Conservation (phyloP, 2,113 vertebrate genomes). For the Laticauda colubrina region DNA sequence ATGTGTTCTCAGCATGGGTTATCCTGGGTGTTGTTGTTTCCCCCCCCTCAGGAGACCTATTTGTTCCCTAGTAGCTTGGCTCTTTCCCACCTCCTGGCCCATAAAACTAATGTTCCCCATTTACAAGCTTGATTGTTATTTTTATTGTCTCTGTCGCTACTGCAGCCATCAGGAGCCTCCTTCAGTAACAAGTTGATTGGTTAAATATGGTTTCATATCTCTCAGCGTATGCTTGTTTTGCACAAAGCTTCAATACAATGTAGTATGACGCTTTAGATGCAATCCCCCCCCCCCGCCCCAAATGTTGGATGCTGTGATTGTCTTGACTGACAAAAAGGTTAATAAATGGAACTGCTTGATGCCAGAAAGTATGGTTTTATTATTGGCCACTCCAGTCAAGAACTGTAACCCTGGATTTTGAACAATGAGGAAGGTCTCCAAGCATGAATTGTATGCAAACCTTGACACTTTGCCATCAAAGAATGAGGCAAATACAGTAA, state of each 20-base stretch:
- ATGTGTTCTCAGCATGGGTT: conserved; percentile 48
- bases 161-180: conserved; percentile 51
- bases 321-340: conserved; percentile 72
- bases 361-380: conserved; percentile 69
- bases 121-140: conserved; percentile 34
- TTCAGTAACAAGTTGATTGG: conserved; percentile 69
- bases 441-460: conserved; percentile 23
- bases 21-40: conserved; percentile 30
- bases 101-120: conserved; percentile 29
- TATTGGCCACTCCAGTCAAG: conserved; percentile 62
- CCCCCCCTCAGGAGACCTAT: conserved; percentile 36
- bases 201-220: conserved; percentile 74
- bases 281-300: conserved; percentile 41
- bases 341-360: conserved; percentile 75
- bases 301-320: conserved; percentile 71
- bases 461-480: conserved; percentile 11
- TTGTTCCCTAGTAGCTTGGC: conserved; percentile 37
- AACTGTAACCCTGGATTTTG: conserved; percentile 56
- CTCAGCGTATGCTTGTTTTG: conserved; percentile 74
- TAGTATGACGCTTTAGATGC: conserved; percentile 77
- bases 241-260: conserved; percentile 77
- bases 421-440: conserved; percentile 22
- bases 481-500: background rate
- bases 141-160: conserved; percentile 49
- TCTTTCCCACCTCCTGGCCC: conserved; percentile 33